phyloP scores from a whole-genome alignment of 2,888 invertebrate genomes.

The Stenurella melanura region DNA sequence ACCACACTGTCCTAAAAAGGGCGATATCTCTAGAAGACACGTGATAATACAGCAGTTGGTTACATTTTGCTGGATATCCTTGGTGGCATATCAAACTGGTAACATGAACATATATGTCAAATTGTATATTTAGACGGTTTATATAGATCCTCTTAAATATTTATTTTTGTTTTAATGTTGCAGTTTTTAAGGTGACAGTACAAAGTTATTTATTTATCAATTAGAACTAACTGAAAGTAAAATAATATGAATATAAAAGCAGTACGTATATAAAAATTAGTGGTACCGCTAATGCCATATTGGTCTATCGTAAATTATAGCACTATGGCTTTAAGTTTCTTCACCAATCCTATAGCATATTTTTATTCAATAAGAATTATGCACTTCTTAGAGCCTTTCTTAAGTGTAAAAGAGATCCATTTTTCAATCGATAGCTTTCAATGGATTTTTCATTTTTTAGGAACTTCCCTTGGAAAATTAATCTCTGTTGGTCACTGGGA shows the following conservation, averaged over 20 bases:
- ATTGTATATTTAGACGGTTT: too few species aligned
- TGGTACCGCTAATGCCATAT: neutral
- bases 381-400: conserved; percentile 58
- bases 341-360: neutral
- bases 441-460: conserved; percentile 56
- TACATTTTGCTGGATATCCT: too few species aligned
- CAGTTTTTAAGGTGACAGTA: neutral
- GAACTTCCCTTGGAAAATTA: conserved; percentile 52
- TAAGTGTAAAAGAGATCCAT: conserved; percentile 53
- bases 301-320: neutral
- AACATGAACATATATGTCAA: too few species aligned
- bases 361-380: conserved; percentile 23
- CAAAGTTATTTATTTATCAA: neutral
- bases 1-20: too few species aligned
- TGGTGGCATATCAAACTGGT: too few species aligned
- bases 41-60: too few species aligned
- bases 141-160: neutral
- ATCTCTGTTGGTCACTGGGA: conserved; percentile 53
- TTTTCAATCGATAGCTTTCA: conserved; percentile 55
- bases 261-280: neutral
- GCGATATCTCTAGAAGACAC: too few species aligned
- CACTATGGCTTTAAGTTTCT: neutral
- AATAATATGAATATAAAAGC: conserved; percentile 28
- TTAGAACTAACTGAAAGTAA: neutral
- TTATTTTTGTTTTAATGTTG: neutral